A percentile compares a stretch with the other conserved stretches of the same genome.
These are phyloP conservation scores for Papilio polyxenes DNA, from an alignment of 1,140 invertebrate genomes.

Conservation along the genomic window DNA sequence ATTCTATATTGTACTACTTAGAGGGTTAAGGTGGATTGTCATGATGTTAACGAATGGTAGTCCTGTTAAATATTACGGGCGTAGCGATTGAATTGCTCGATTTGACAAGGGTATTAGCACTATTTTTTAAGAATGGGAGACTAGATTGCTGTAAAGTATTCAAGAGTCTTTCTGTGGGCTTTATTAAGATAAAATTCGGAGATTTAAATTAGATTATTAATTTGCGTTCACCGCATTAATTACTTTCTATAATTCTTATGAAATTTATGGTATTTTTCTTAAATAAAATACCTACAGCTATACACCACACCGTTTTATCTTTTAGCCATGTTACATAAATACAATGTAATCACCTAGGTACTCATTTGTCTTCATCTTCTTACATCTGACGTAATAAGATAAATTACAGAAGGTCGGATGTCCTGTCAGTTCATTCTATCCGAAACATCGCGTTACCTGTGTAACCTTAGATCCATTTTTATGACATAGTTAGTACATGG, in stretches of 20 bases:
- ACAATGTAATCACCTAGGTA: background rate
- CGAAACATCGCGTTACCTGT: background rate
- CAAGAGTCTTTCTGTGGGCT: background rate
- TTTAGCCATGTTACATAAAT: background rate
- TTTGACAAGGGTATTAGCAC: background rate
- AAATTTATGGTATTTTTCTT: background rate
- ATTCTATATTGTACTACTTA: background rate
- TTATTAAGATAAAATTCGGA: background rate
- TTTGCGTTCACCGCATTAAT: background rate
- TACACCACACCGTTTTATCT: background rate
- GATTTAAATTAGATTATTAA: background rate
- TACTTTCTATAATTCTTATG: background rate
- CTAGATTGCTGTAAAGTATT: background rate
- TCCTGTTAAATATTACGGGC: background rate
- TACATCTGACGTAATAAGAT: background rate
- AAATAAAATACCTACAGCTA: background rate
- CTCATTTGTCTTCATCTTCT: constrained; percentile 1
- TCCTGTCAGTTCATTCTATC: background rate
- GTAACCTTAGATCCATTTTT: background rate
- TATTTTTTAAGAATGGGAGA: background rate
- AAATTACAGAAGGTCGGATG: constrained; percentile 2
- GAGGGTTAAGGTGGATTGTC: background rate
- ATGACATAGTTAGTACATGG: background rate
- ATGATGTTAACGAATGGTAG: background rate
- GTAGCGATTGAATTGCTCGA: background rate